Evolutionary conservation across 2,888 invertebrate species (phyloP).

Genomic region (Campoletis raptor): DNA sequence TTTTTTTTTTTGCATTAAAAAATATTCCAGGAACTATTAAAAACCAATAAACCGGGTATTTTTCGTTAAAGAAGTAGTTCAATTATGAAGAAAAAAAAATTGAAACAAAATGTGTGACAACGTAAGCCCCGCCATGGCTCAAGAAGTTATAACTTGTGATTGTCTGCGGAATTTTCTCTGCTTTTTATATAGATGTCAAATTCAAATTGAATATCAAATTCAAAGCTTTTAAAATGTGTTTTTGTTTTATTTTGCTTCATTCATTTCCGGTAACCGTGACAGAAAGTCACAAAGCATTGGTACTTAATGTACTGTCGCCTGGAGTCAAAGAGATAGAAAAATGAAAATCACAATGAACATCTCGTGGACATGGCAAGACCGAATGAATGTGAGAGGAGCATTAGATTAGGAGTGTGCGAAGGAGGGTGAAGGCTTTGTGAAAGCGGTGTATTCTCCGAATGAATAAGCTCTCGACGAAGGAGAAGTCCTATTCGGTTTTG

Average conservation of each 20-base stretch:
- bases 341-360: conserved; percentile 29
- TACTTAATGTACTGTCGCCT: too few species aligned
- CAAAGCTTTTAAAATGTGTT: too few species aligned
- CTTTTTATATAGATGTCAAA: not conserved
- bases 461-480: conserved; percentile 30
- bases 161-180: not conserved
- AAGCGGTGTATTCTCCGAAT: not conserved
- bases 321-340: not conserved
- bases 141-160: not conserved
- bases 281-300: not conserved
- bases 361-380: not conserved
- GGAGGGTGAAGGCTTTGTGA: conserved; percentile 1
- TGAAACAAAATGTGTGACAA: not conserved
- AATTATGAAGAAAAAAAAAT: not conserved
- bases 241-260: too few species aligned
- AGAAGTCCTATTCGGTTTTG: conserved; percentile 55
- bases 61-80: too few species aligned
- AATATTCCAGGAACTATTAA: too few species aligned
- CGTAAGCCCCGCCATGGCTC: not conserved
- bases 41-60: too few species aligned
- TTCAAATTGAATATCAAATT: not conserved
- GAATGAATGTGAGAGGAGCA: conserved; percentile 40
- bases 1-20: too few species aligned
- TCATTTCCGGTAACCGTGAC: too few species aligned
- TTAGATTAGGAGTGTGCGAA: conserved; percentile 29